phyloP scores from a whole-genome alignment of 2,113 vertebrate species.

The Chroicocephalus ridibundus region DNA sequence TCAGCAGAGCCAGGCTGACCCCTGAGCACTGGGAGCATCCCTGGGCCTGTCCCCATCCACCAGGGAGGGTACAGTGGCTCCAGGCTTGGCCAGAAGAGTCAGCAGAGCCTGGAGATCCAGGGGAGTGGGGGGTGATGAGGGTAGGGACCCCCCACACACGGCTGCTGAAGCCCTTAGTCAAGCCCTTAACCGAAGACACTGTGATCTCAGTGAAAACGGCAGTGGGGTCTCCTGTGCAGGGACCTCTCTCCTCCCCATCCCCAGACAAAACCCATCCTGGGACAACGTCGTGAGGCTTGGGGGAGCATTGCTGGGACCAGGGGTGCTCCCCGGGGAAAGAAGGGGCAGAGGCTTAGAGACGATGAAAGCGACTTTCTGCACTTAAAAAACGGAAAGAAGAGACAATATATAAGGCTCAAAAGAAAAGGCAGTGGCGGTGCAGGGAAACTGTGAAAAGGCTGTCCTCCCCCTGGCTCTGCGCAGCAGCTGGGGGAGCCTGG shows the following conservation, averaged over 20 bases:
- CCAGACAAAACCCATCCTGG: not conserved
- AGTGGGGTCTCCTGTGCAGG: fast-evolving
- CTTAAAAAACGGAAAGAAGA: not conserved
- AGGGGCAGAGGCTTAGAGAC: not conserved
- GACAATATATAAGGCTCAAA: not conserved
- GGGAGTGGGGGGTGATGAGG: not conserved
- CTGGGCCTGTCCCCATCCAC: not conserved
- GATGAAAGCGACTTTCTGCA: not conserved
- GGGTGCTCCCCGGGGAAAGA: not conserved
- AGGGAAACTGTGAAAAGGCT: not conserved
- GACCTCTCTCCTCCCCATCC: not conserved
- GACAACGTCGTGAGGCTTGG: not conserved
- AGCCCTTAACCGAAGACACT: not conserved
- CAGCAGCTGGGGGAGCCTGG: not conserved
- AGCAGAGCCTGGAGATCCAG: not conserved
- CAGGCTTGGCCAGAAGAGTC: not conserved
- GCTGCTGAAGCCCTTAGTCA: not conserved
- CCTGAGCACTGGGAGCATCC: not conserved
- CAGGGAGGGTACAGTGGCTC: not conserved
- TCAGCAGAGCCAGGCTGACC: not conserved
- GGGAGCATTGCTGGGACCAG: not conserved
- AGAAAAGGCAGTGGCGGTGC: not conserved
- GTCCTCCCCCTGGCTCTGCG: not conserved
- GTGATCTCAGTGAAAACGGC: not conserved
- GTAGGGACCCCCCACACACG: not conserved